phyloP scores from a whole-genome alignment of 2,113 vertebrate species.

The Aleadryas rufinucha region DNA sequence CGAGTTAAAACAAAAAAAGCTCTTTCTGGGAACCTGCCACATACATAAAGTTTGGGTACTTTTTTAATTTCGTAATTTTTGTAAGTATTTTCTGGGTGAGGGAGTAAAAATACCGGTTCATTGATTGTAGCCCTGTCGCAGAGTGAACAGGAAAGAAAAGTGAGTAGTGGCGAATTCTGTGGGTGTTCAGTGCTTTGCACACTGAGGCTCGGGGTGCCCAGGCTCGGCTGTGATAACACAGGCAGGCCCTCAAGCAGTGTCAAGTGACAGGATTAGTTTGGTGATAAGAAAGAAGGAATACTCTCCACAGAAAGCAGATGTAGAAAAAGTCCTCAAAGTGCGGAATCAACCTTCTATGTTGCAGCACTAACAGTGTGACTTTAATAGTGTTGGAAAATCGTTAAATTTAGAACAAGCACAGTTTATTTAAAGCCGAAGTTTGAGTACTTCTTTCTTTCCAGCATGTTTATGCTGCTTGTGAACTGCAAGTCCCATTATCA shows the following conservation, averaged over 20 bases:
- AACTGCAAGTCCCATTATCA: background rate
- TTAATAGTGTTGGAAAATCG: background rate
- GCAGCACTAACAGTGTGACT: background rate
- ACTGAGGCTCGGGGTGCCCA: background rate
- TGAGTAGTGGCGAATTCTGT: accelerated
- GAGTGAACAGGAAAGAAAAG: accelerated
- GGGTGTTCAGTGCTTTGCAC: background rate
- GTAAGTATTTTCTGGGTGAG: background rate
- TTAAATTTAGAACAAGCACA: background rate
- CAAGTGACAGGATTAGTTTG: background rate
- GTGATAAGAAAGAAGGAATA: background rate
- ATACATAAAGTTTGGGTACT: accelerated
- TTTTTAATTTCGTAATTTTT: background rate
- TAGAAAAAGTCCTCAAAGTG: background rate
- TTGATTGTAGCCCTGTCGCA: background rate
- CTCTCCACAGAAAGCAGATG: background rate
- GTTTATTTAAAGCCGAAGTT: background rate
- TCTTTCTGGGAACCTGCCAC: background rate
- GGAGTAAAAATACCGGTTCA: background rate
- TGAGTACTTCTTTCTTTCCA: background rate
- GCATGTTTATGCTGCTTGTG: background rate
- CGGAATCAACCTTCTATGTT: background rate
- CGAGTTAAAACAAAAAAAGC: background rate
- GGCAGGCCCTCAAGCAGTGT: background rate
- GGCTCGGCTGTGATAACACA: background rate